Conservation (phyloP, 2,797 vertebrate species). For the Scyliorhinus canicula region DNA sequence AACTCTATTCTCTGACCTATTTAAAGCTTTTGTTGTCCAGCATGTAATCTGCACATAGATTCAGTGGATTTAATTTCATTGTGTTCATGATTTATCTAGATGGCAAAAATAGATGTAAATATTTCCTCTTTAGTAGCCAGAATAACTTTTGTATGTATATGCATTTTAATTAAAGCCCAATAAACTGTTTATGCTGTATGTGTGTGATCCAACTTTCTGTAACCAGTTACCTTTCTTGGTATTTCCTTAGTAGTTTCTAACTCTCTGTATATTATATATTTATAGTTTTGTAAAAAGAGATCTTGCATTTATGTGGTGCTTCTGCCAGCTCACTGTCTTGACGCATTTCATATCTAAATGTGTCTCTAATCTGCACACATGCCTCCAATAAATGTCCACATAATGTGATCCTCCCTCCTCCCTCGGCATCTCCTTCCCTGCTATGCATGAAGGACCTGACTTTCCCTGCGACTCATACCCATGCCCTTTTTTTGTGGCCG, state of each 20-base stretch:
- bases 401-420: neutral
- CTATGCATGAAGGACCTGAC: neutral
- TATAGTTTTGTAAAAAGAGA: neutral
- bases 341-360: neutral
- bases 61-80: neutral
- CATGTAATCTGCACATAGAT: neutral
- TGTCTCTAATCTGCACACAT: neutral
- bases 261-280: neutral
- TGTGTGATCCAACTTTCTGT: neutral
- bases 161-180: slow-evolving; percentile 9
- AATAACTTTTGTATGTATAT: slow-evolving; percentile 17
- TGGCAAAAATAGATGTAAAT: slow-evolving; percentile 29
- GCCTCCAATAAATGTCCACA: neutral
- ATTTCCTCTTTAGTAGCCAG: slow-evolving; percentile 7
- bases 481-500: neutral
- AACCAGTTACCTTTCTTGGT: neutral
- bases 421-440: neutral
- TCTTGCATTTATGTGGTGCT: neutral
- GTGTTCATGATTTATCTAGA: neutral
- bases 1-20: neutral
- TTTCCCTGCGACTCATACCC: neutral
- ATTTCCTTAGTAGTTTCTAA: neutral
- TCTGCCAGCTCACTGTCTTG: too few species aligned
- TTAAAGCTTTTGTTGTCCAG: neutral
- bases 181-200: neutral